Evolutionary conservation across 2,888 invertebrate genomes (phyloP).

Genomic region (Amblyjoppa fuscipennis): DNA sequence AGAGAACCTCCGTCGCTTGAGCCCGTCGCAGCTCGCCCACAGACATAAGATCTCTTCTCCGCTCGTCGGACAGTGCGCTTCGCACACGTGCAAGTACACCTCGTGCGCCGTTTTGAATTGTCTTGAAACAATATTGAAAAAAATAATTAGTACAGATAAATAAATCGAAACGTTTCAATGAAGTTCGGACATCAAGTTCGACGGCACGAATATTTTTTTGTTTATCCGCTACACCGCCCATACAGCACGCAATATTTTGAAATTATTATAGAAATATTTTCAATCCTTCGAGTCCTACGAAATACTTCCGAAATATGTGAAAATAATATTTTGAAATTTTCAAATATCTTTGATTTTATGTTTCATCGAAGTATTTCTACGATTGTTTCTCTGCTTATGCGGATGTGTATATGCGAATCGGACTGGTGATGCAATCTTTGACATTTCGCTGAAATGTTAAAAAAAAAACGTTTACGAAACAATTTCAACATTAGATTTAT

Average conservation of each 20-base stretch:
- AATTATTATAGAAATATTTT: no score
- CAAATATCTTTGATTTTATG: no score
- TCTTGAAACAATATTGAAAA: slow-evolving; percentile 83
- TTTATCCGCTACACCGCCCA: neutral
- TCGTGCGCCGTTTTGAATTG: slow-evolving; percentile 91
- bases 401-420: no score
- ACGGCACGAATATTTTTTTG: neutral
- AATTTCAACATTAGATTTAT: slow-evolving; percentile 69
- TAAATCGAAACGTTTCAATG: neutral
- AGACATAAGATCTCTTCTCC: slow-evolving; percentile 93
- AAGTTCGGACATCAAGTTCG: neutral
- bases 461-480: neutral
- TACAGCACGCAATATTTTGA: no score
- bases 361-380: no score
- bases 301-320: neutral
- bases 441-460: no score
- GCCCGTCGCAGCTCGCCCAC: slow-evolving; percentile 96
- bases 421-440: no score
- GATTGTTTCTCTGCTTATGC: no score
- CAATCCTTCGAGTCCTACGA: no score
- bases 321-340: no score
- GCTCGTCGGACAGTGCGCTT: slow-evolving; percentile 92
- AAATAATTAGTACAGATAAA: slow-evolving; percentile 18
- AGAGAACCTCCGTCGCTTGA: slow-evolving; percentile 96
- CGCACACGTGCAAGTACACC: slow-evolving; percentile 95